Base-by-base conservation (phyloP, 2,888 invertebrate species). In the Parnassius apollo region DNA sequence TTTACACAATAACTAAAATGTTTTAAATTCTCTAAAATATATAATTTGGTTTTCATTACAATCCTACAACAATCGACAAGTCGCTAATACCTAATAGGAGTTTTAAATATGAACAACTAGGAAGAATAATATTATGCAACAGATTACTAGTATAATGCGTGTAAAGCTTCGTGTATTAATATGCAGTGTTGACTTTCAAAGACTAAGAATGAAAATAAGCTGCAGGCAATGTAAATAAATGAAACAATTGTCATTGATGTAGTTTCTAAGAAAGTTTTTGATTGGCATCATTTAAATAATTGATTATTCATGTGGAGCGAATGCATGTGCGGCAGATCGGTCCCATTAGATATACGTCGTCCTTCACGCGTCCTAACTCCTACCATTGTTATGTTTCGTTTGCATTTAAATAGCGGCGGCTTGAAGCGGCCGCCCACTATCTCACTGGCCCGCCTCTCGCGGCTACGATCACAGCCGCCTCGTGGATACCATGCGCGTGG, bases 1-100 rank as follows among this genome's bases (percentile, higher is more conserved):
- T 90, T 88, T 89, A 90, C 85, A 91, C 81, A 85, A 86, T 86
- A 88, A 87, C 86, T 89, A 88, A 88, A 86, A 82, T 81, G 81
- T 86, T 86, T 81, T 89, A 87, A 86, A 88, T 88, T 88, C 86
- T 90, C 88, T 91, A 91, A 86, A 87, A 90, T 89, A 90, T 91
- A 90, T 88, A 90, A 89, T 91, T 91, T 91, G 91, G 91, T 90
- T 86, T 90, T 87, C 85, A 87, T 88, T 89, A 89, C 81, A 88
- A 86, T 85, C 83, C 87, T 91, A 91, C 85, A 89, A 88, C 87
- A 91, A 88, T 85, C 81, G 86, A 86, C 83, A 85, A 81, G 81
- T 85, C 82, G 80, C 87, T 91, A 89, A 85, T 78, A 89, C 81
- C 89, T 90, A 90, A 87, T 90, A 91, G 90, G 90, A 90, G 83